Base-by-base conservation (phyloP, 2,113 vertebrate genomes). In the Opisthocomus hoazin region DNA sequence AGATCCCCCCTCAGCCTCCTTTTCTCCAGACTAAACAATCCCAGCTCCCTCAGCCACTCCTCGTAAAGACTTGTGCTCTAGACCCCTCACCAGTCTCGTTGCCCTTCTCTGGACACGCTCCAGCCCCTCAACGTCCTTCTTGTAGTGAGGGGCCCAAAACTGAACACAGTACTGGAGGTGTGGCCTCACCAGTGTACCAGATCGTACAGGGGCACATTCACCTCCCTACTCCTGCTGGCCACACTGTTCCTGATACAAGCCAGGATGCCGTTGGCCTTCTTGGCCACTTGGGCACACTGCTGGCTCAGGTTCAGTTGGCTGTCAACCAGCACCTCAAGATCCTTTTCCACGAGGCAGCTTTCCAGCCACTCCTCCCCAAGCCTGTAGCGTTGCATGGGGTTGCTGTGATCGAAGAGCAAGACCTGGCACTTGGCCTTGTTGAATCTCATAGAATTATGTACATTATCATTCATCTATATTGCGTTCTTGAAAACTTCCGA, bases 321-420 rank as follows among this genome's bases (percentile, higher is more conserved):
- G 26, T 24, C 2, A 1, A 51, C 10, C 64, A 58, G 12, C 5
- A 50, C 15, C 5, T 30, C 34, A 12, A 39, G 37, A 37, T 15
- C 37, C 20, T 50, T 77, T 32, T 50, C 61, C 0, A 0, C 9
- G 0, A 0, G 11, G 46, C 54, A 69, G 54, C 22, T 45, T 45
- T 60, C 32, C 45, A 77, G 22, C n/a, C 29, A 18, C 54, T 29
- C 45, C 8, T 41, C 18, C 45, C 45, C 45, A 23, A 5, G 56
- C 30, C 58, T 43, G 19, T 12, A 50, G 21, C 0, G 0, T 4
- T 43, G 43, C 21, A 6, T 12, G 50, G 58, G 20, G 58, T 22
- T 29, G 57, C 24, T 71, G 27, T 24, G 29, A 16, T 15, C 15
- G 2, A 60, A 51, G 37, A 20, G 53, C 53, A 68, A 34, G 69